Evolutionary conservation across 2,888 invertebrate genomes (phyloP), one percentile per base, ranked within the genome.

Genomic region (Campoplex nolae): DNA sequence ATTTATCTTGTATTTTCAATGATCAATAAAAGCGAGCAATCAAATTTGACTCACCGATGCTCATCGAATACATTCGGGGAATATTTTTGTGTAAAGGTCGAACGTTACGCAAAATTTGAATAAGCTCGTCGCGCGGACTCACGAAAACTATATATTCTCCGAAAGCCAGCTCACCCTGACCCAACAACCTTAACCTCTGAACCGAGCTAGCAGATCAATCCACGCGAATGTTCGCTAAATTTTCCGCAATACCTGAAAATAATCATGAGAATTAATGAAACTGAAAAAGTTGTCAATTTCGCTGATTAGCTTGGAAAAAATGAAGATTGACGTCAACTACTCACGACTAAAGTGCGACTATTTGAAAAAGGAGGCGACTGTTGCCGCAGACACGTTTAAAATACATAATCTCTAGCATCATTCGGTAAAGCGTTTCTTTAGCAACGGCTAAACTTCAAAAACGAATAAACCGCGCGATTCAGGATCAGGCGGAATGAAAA

Each of bases 401-500:
- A 8, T 13, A 13, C 23, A 23, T 28, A 11, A 58, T 13, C 1
- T 1, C 28, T 28, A 13, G 13, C 58, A 9, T 58, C 4, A 28
- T 58, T 58, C 28, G 28, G 13, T 3, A 58, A 58, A 58, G 3
- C 7, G 4, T 62, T 7, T 1, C 2, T 32, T 62, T 16, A 38
- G 38, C 32, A 32, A 16, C 16, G 1, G 32, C 32, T 32, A 16
- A 62, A 32, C 16, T 32, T 32, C 16, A 32, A 62, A 62, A 62
- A 32, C 32, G 32, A 62, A 32, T 32, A 62, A 62, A 62, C 32
- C 32, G 32, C 32, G 32, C 32, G 4, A 62, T 1, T 1, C 16
- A 13, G 13, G 16, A 73, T 91, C 16, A 6, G 42, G 28, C 16
- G 42, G 13, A 45, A 38, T 38, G 58, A n/a, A 42, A 75, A 75